Base-by-base conservation (phyloP, 2,888 invertebrate species). In the Leptura quadrifasciata region DNA sequence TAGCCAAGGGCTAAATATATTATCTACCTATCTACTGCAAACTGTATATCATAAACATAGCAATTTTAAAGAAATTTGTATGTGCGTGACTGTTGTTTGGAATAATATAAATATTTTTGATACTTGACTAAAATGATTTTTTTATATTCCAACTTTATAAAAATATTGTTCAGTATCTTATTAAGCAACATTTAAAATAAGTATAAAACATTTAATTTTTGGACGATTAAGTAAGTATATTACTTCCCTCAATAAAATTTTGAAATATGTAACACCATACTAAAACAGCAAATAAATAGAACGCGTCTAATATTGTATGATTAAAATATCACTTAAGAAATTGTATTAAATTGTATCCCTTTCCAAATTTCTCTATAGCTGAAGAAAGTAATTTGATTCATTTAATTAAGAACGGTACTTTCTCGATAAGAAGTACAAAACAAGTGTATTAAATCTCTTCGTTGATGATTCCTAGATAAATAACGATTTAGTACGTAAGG, bases 311-410 rank as follows among this genome's bases (percentile, higher is more conserved):
- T 18, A 10, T 15, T 54, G 20, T 10, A 31, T 57, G 31, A 57
- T 68, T 55, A 57, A 57, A 18, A 55, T 55, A 55, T 31, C 54
- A 17, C 31, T n/a, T 9, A 20, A 21, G 54, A 55, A 68, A 2
- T n/a, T 17, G 47, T n/a, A 47, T 47, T 18, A 31, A 68, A 10
- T 57, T 55, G 10, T 24, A 57, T 68, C 57, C 57, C 68, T 57
- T 68, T 68, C 57, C 68, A 31, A 68, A 68, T 68, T 55, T 57
- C 55, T 31, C 55, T 54, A 17, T 31, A 17, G 24, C 12, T 10
- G 55, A 68, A 68, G 68, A 68, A 68, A 68, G 68, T 68, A 57
- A 55, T 68, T 55, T 17, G 68, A 31, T 55, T 57, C 68, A 55
- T 35, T 35, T 55, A 35, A 18, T 35, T 31, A 47, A 39, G 17